These are phyloP conservation scores for Strongylocentrotus purpuratus DNA, from an alignment of 35 echinoderm and acorn worm species.

Conservation along the genomic window DNA sequence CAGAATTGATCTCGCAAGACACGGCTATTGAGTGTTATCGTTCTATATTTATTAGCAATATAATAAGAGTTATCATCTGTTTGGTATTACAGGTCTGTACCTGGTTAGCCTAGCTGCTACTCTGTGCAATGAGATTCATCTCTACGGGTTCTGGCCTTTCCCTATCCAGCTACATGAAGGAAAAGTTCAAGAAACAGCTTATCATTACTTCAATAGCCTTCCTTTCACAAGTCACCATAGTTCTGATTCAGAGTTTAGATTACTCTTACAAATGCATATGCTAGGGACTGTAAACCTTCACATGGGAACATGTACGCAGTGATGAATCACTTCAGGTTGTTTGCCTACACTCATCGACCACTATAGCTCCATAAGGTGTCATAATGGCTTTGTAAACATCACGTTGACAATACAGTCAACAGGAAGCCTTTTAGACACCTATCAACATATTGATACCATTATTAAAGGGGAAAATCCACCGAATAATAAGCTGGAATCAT, in stretches of 20 bases:
- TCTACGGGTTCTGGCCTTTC: constrained; percentile 84
- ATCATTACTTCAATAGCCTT: constrained; percentile 55
- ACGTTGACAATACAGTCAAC: no score
- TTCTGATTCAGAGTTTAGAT: constrained; percentile 47
- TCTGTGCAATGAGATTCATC: constrained; percentile 70
- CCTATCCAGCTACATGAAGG: constrained; percentile 15
- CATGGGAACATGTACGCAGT: neutral
- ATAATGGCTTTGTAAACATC: no score
- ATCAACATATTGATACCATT: no score
- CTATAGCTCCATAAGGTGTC: no score
- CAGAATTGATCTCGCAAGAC: no score
- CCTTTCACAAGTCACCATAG: constrained; percentile 41
- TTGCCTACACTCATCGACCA: no score
- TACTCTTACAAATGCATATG: constrained; percentile 59
- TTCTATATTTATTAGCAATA: no score
- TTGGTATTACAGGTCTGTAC: constrained; percentile 56
- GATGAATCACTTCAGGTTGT: neutral
- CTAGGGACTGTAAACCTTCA: constrained; percentile 48
- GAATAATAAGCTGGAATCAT: no score
- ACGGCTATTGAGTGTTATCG: no score
- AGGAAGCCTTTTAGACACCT: no score
- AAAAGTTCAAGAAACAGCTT: neutral
- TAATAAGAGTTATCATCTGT: neutral
- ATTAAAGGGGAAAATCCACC: no score
- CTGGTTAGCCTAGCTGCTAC: constrained; percentile 54